Percentiles rank a stretch among this genome's conserved stretches.
These are phyloP conservation scores for Brachionus rubens DNA, from an alignment of 1,140 invertebrate species.

Conservation along the genomic window DNA sequence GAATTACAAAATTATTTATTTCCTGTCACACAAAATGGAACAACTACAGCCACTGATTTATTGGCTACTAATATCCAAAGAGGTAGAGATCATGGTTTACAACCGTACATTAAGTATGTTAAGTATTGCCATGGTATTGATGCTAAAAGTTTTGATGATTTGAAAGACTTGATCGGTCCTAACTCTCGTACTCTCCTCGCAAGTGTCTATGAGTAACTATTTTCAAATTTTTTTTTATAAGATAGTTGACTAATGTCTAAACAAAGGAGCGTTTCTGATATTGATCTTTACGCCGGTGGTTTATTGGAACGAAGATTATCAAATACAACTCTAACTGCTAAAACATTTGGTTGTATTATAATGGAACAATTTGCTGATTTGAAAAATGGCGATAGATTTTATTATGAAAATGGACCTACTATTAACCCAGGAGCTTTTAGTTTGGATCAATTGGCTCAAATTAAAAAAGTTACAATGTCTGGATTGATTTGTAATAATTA, in stretches of 20 bases:
- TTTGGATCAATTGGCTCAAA: slow-evolving; percentile 6
- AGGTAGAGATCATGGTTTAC: slow-evolving; percentile 79
- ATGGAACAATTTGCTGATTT: slow-evolving; percentile 22
- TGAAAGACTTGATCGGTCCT: background rate
- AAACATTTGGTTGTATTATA: slow-evolving; percentile 32
- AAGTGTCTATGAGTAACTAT: background rate
- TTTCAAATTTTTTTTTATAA: background rate
- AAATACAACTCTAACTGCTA: slow-evolving; percentile 55
- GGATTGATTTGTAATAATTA: slow-evolving; percentile 27
- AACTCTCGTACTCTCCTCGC: background rate
- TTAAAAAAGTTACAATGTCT: slow-evolving; percentile 24
- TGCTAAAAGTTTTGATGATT: background rate
- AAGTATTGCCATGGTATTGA: slow-evolving; percentile 3
- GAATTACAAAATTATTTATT: slow-evolving; percentile 34
- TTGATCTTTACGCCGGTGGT: slow-evolving; percentile 29
- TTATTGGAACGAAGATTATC: background rate
- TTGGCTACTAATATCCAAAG: slow-evolving; percentile 67
- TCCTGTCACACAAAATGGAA: background rate
- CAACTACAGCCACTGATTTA: slow-evolving; percentile 52
- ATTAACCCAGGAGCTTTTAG: slow-evolving; percentile 12
- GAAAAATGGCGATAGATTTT: slow-evolving; percentile 32
- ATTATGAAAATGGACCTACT: slow-evolving; percentile 29
- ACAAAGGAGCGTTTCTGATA: slow-evolving; percentile 17
- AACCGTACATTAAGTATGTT: slow-evolving; percentile 21
- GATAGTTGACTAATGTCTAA: too few relatives aligned